Percentiles rank a stretch among this genome's conserved stretches.
Evolutionary conservation across 1,140 invertebrate species (phyloP).

Genomic region (Drosophila tani): DNA sequence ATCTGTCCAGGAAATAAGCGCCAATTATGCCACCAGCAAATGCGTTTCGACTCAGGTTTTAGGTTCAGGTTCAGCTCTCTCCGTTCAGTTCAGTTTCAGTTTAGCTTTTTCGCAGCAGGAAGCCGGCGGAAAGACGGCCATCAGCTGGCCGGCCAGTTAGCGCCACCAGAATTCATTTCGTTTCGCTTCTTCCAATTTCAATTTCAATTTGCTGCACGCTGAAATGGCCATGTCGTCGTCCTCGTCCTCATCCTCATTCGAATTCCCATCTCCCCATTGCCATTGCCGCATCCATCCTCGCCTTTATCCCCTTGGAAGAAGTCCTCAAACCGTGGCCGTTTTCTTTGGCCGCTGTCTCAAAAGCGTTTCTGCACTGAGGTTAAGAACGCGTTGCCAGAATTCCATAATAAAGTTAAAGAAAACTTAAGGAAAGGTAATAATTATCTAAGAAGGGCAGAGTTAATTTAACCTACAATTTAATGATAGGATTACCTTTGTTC

Average conservation of each 20-base stretch:
- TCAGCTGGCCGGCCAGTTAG: slow-evolving; percentile 71
- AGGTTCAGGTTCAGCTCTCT: slow-evolving; percentile 12
- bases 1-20: slow-evolving; percentile 84
- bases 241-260: slow-evolving; percentile 7
- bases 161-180: slow-evolving; percentile 78
- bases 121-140: slow-evolving; percentile 53
- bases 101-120: slow-evolving; percentile 65
- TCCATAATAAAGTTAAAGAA: too few species aligned
- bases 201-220: slow-evolving; percentile 73
- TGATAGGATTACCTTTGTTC: too few species aligned
- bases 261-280: neutral
- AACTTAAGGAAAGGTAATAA: neutral
- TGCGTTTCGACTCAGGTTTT: slow-evolving; percentile 59
- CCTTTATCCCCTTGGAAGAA: slow-evolving; percentile 34
- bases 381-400: neutral
- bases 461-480: neutral
- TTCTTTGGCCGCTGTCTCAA: slow-evolving; percentile 45
- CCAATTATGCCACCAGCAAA: slow-evolving; percentile 83
- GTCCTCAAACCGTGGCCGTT: slow-evolving; percentile 41
- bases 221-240: slow-evolving; percentile 67
- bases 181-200: slow-evolving; percentile 80
- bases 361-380: slow-evolving; percentile 34
- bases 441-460: neutral
- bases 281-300: slow-evolving; percentile 13
- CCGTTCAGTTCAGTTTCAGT: slow-evolving; percentile 17